Conservation (phyloP, 1,140 invertebrate genomes). For the Leucophenga varia region DNA sequence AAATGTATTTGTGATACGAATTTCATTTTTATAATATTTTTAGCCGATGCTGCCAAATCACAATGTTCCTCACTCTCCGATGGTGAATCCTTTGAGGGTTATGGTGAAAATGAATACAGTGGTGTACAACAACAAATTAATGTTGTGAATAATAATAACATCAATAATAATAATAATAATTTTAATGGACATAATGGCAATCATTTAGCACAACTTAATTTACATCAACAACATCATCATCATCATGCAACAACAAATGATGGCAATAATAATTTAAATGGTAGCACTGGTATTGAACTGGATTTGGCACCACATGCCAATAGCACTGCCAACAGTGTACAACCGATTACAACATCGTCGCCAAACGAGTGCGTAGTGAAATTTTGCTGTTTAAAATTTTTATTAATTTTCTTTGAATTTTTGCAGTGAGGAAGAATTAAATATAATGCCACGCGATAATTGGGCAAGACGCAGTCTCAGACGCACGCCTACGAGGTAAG, state of each 20-base stretch:
- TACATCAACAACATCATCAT: constrained; percentile 17
- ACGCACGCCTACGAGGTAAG: constrained; percentile 70
- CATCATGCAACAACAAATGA: constrained; percentile 38
- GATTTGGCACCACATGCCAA: constrained; percentile 47
- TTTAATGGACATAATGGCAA: constrained; percentile 23
- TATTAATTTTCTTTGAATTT: constrained; percentile 14
- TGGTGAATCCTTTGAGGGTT: constrained; percentile 68
- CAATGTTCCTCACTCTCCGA: constrained; percentile 66
- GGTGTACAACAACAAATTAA: too few relatives aligned
- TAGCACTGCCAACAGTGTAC: constrained; percentile 16
- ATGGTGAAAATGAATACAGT: constrained; percentile 60
- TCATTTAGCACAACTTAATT: background rate
- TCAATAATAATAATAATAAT: constrained; percentile 18
- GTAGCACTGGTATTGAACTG: constrained; percentile 44
- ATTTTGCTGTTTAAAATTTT: constrained; percentile 12
- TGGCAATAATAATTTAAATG: constrained; percentile 45
- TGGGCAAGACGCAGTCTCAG: constrained; percentile 76
- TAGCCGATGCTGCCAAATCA: constrained; percentile 52
- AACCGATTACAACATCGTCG: too few relatives aligned
- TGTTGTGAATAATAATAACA: background rate
- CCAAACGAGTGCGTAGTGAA: constrained; percentile 35
- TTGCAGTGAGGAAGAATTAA: constrained; percentile 53
- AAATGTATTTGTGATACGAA: background rate
- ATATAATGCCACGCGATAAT: constrained; percentile 68
- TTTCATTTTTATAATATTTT: background rate